These are phyloP conservation scores for Manacus vitellinus DNA, from an alignment of 2,113 vertebrate genomes.

Conservation along the genomic window DNA sequence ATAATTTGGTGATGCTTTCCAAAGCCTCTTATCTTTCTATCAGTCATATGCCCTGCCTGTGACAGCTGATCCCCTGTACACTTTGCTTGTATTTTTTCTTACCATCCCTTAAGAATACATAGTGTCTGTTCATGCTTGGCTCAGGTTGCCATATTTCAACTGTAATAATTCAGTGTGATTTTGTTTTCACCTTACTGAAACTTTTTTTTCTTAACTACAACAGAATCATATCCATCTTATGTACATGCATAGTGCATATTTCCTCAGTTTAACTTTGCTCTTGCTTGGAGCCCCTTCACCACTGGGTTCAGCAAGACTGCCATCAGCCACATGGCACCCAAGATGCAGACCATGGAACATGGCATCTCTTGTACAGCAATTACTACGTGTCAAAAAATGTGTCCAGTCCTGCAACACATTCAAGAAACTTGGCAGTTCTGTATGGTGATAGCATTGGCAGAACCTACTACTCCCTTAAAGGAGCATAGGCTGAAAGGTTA, in stretches of 20 bases:
- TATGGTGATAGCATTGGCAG: background rate
- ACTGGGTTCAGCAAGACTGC: background rate
- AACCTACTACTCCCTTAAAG: background rate
- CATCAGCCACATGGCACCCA: background rate
- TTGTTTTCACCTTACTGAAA: background rate
- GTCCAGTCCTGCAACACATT: background rate
- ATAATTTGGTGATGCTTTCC: background rate
- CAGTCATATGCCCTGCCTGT: background rate
- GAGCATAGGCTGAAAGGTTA: background rate
- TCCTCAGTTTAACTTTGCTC: background rate
- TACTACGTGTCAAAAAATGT: background rate
- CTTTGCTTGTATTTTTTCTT: background rate
- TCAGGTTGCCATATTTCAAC: background rate
- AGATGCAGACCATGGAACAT: background rate
- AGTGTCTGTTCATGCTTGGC: background rate
- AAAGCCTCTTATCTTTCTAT: background rate
- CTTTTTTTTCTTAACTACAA: background rate
- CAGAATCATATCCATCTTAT: background rate
- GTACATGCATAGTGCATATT: background rate
- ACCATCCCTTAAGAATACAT: background rate
- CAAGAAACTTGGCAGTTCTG: fast-evolving
- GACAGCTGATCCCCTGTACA: background rate
- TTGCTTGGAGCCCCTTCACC: background rate
- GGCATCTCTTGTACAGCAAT: background rate
- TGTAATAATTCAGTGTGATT: background rate